Conservation (phyloP, 2,888 invertebrate species). For the Pteria penguin region DNA sequence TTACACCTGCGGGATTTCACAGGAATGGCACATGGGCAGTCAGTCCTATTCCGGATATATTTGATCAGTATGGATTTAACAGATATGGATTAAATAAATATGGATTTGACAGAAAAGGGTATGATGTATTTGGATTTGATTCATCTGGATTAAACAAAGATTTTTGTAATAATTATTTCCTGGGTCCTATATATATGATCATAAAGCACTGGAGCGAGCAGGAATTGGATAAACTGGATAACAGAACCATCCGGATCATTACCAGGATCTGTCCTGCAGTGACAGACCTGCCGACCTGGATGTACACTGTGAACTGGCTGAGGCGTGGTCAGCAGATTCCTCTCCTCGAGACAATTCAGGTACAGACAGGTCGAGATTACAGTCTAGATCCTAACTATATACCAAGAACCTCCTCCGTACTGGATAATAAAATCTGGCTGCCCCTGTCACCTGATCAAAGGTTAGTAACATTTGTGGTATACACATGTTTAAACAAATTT, state of each 20-base stretch:
- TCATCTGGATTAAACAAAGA: slow-evolving; percentile 67
- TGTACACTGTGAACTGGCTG: slow-evolving; percentile 67
- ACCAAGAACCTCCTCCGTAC: slow-evolving; percentile 55
- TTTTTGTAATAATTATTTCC: slow-evolving; percentile 71
- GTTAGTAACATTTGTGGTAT: slow-evolving; percentile 50
- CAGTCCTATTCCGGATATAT: slow-evolving; percentile 43
- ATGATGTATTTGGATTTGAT: slow-evolving; percentile 77
- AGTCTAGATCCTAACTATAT: slow-evolving; percentile 42
- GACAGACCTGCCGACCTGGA: slow-evolving; percentile 60
- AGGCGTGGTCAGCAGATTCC: slow-evolving; percentile 58
- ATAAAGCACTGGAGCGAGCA: slow-evolving; percentile 69
- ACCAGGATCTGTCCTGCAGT: slow-evolving; percentile 68
- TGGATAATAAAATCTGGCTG: slow-evolving; percentile 65
- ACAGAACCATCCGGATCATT: slow-evolving; percentile 58
- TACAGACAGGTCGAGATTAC: slow-evolving; percentile 49
- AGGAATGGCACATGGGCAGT: slow-evolving; percentile 60
- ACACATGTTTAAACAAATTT: no score
- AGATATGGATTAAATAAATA: slow-evolving; percentile 69
- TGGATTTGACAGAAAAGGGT: slow-evolving; percentile 75
- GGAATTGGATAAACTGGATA: slow-evolving; percentile 59
- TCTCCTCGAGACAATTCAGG: slow-evolving; percentile 59
- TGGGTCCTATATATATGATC: slow-evolving; percentile 74
- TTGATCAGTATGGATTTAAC: slow-evolving; percentile 72
- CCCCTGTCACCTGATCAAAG: slow-evolving; percentile 73
- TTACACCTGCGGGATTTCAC: slow-evolving; percentile 69